Evolutionary conservation across 2,888 invertebrate species (phyloP).

Genomic region (Watsonalla binaria): DNA sequence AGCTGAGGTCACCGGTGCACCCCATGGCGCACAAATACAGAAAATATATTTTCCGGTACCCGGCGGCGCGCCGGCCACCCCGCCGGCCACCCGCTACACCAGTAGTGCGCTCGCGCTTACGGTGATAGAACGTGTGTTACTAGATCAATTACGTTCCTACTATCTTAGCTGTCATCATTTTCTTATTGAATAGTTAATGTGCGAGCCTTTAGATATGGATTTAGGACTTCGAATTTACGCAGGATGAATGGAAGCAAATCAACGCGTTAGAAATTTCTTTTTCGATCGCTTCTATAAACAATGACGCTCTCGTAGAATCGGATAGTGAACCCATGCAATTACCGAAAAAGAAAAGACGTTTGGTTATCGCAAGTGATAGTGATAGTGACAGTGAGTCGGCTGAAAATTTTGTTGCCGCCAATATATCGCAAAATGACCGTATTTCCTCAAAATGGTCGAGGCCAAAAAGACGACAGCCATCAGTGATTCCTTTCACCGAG

Average conservation of each 20-base stretch:
- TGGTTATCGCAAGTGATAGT: constrained; percentile 18
- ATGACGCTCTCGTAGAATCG: constrained; percentile 20
- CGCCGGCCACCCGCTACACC: constrained; percentile 13
- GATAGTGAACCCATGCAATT: constrained; percentile 23
- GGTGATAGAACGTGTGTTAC: constrained; percentile 23
- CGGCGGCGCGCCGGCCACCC: constrained; percentile 25
- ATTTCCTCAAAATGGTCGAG: constrained; percentile 24
- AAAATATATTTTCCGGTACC: constrained; percentile 28
- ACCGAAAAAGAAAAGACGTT: constrained; percentile 26
- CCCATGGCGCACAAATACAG: constrained; percentile 29
- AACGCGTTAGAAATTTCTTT: constrained; percentile 22
- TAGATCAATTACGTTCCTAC: constrained; percentile 24
- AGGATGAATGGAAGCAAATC: constrained; percentile 24
- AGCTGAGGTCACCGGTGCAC: constrained; percentile 29
- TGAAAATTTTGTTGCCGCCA: constrained; percentile 27
- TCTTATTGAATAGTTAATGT: constrained; percentile 23
- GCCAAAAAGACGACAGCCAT: constrained; percentile 27
- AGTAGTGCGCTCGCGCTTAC: constrained; percentile 17
- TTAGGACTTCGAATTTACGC: constrained; percentile 25
- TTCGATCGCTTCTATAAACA: constrained; percentile 23
- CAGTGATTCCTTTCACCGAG: constrained; percentile 24
- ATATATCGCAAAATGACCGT: constrained; percentile 23
- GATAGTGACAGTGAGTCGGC: constrained; percentile 26
- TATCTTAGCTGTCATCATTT: constrained; percentile 23
- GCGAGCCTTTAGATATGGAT: constrained; percentile 22